phyloP scores from a whole-genome alignment of 2,797 vertebrate genomes.

The Platalea minor region DNA sequence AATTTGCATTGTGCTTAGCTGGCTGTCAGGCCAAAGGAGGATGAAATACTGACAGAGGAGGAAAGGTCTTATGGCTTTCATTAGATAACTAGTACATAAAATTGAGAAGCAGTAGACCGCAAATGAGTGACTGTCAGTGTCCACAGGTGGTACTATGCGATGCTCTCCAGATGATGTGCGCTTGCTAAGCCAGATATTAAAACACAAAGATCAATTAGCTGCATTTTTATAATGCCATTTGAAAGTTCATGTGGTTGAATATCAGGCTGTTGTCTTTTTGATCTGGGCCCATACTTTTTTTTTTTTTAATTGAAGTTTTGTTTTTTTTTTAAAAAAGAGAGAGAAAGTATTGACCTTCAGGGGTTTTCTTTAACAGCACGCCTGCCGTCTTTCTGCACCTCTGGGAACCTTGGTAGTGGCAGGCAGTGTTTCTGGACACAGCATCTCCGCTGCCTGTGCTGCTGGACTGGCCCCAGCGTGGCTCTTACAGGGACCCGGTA shows the following conservation, averaged over 20 bases:
- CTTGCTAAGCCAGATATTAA: neutral
- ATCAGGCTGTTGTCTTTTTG: neutral
- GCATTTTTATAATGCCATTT: neutral
- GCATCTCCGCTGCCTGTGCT: neutral
- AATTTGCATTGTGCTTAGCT: constrained; percentile 4
- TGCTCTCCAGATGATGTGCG: neutral
- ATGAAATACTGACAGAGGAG: neutral
- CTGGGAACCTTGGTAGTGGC: neutral
- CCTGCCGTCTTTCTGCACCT: neutral
- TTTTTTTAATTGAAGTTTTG: neutral
- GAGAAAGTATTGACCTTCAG: neutral
- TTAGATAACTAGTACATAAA: neutral
- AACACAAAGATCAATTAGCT: neutral
- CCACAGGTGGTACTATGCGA: neutral
- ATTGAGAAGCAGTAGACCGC: neutral
- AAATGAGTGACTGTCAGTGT: neutral
- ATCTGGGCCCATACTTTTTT: neutral
- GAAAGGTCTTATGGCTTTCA: neutral
- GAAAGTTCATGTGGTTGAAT: neutral
- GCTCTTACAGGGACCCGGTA: neutral
- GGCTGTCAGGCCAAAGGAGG: neutral
- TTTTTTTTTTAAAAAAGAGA: neutral
- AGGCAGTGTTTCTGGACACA: neutral
- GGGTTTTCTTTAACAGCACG: neutral
- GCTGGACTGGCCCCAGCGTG: neutral